Evolutionary conservation across 1,140 invertebrate species (phyloP), one percentile per base, ranked within the genome.

Genomic region (Lepidotrigona ventralis): DNA sequence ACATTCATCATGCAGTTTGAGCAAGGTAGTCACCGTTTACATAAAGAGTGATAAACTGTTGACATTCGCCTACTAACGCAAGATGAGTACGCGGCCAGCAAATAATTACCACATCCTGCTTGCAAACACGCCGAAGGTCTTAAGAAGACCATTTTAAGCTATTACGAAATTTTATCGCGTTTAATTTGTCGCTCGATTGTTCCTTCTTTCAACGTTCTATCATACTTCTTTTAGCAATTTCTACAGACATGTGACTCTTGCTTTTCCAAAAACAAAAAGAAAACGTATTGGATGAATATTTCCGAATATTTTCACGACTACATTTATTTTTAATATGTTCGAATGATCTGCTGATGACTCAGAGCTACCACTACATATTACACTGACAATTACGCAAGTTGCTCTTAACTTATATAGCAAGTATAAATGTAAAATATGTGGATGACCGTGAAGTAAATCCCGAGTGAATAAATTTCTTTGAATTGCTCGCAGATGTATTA

Each of bases 71-170:
- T 85, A 85, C 80, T 77, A 82, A 64, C 73, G 73, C 73, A 19
- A 72, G 80, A 85, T 66, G 84, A 85, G 74, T 77, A 83, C 79
- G 84, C 74, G 68, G 73, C 6, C 68, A 85, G 73, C 80, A 81
- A 82, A 85, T 78, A 78, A 85, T 85, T 85, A 77, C 80, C 73
- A 85, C 84, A 83, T 85, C 84, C 84, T 85, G 84, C 54, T 77
- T 51, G 76, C n/a, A 33, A 51, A 8, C 66, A 15, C 46, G 51
- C 46, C 26, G 69, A 51, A 39, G 76, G 60, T 77, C 77, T 83
- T 79, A 69, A 72, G 76, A 70, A 83, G 54, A 26, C 19, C 29
- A 33, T 79, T 79, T 83, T 71, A 79, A 73, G 21, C 53, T 53
- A 73, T 83, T 83, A 83, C 66, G 77, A 64, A 83, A 79, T 33